A percentile compares a stretch with the other conserved stretches of the same genome.
Conservation (phyloP, 2,888 invertebrate genomes). For the Chelonus formosanus region DNA sequence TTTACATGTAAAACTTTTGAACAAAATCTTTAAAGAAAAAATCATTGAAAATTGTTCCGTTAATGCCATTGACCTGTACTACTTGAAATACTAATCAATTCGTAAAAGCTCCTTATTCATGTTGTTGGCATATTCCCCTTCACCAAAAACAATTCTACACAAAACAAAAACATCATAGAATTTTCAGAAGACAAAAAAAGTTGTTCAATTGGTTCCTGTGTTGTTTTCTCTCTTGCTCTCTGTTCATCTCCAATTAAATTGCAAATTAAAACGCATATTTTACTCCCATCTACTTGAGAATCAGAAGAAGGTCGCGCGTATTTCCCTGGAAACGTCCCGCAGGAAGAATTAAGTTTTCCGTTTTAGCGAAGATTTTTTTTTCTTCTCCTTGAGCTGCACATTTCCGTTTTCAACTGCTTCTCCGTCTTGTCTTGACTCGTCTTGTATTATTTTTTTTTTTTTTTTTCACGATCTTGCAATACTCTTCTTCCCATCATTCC, state of each 20-base stretch:
- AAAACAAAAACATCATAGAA: neutral
- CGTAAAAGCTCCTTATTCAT: too few species aligned
- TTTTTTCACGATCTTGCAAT: neutral
- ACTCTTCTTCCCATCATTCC: slow-evolving; percentile 5
- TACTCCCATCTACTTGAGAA: slow-evolving; percentile 17
- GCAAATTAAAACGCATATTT: slow-evolving; percentile 35
- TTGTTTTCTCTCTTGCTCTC: slow-evolving; percentile 6
- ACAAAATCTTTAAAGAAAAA: too few species aligned
- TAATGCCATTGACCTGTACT: too few species aligned
- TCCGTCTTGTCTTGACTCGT: slow-evolving; percentile 6
- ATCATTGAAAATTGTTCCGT: too few species aligned
- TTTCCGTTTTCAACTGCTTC: slow-evolving; percentile 10
- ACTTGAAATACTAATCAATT: too few species aligned
- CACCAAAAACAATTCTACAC: too few species aligned
- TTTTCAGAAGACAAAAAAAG: slow-evolving; percentile 1
- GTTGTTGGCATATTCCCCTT: too few species aligned
- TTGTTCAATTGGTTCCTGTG: neutral
- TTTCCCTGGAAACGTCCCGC: slow-evolving; percentile 13
- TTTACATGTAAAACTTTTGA: too few species aligned
- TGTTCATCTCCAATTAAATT: slow-evolving; percentile 29
- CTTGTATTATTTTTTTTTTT: neutral
- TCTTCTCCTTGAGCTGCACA: neutral
- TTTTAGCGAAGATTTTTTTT: slow-evolving; percentile 19
- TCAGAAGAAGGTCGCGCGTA: slow-evolving; percentile 16
- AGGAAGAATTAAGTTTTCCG: slow-evolving; percentile 31